Conservation (phyloP, 2,888 invertebrate genomes). For the Crossocerus cetratus region DNA sequence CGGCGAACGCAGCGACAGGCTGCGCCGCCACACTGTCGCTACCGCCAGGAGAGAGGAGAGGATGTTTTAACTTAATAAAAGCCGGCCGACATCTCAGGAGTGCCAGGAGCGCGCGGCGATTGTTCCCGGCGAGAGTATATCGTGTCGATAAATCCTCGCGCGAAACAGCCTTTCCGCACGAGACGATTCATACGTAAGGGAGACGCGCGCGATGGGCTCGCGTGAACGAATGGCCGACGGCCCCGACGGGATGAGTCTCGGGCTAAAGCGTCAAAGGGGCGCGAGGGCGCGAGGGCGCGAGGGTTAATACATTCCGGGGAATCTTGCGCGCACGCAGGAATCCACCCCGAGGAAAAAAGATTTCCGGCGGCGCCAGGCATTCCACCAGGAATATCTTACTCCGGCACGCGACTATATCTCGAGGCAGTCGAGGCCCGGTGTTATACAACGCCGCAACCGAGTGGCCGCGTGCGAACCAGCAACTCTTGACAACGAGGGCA, state of each 20-base stretch:
- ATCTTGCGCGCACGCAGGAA: neutral
- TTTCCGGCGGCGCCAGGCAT: neutral
- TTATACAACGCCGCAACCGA: no score
- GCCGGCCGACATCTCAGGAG: neutral
- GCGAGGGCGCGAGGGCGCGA: no score
- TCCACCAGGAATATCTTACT: conserved; percentile 1
- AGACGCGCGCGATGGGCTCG: neutral
- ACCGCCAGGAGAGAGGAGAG: no score
- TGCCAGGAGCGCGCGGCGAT: neutral
- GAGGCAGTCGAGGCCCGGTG: no score
- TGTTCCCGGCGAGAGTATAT: neutral
- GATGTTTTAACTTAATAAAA: conserved; percentile 1
- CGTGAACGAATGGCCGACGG: neutral
- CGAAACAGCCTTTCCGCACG: neutral
- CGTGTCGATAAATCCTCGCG: neutral
- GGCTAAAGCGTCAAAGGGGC: neutral
- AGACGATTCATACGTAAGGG: neutral
- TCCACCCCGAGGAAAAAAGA: neutral
- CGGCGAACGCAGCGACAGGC: neutral
- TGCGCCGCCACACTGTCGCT: neutral
- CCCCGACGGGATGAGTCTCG: neutral
- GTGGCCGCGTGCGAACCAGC: no score
- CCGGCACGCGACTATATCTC: neutral
- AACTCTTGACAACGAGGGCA: no score
- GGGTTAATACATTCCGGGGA: conserved; percentile 1